Evolutionary conservation across 2,113 vertebrate species (phyloP), one percentile per base, ranked within the genome.

Genomic region (Corapipo altera): DNA sequence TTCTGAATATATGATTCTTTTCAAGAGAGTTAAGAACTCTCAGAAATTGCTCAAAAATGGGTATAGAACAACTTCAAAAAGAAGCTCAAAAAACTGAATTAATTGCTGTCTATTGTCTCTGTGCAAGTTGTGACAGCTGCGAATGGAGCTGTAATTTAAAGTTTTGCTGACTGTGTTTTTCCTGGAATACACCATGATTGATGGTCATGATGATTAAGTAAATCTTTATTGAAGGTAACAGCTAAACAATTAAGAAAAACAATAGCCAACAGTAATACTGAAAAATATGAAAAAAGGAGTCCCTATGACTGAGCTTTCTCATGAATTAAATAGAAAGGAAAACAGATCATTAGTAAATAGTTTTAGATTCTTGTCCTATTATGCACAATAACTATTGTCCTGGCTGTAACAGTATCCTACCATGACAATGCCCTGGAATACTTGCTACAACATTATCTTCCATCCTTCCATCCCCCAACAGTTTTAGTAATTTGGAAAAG

Each of bases 381-480:
- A 73, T 74, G 81, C 19, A 51, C 80, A 71, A 86, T 57, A 85
- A 69, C 3, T 61, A 20, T 77, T 84, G 3, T 72, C 27, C 43
- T 74, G 24, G 14, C 16, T 91, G 18, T 84, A 80, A 41, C 19
- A 84, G 43, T 26, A 19, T 26, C 8, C 39, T 64, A 23, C 20
- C 32, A 87, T 88, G 48, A 27, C 6, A 92, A 27, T 39, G 20
- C 4, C 32, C n/a, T 70, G 26, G 32, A 77, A 49, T 32, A 70
- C 32, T 16, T 85, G 11, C 30, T 64, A 22, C 35, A 52, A 14
- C 13, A 32, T 66, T 70, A 37, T 49, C 37, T 91, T 54, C 11
- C 0, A 1, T 33, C 7, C 23, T 21, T 28, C 18, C 22, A 28
- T 11, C 48, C 14, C 18, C 9, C 2, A 17, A 15, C 13, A 48